Base-by-base conservation (phyloP, 2,888 invertebrate species). In the Chromoteleia sp. region DNA sequence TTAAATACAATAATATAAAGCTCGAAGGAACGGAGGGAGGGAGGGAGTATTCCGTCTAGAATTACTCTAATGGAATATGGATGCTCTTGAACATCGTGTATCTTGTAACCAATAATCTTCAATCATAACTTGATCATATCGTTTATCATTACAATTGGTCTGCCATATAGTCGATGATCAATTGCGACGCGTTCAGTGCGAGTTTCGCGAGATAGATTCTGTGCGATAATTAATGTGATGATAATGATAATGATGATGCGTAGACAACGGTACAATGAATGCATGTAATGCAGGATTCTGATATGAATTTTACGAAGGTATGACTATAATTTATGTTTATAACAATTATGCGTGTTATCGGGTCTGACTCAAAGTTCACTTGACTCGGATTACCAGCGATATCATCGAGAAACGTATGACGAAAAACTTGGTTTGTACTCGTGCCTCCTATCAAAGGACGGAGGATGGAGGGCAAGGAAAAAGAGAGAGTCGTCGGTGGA, bases 401-500 rank as follows among this genome's bases (percentile, higher is more conserved):
- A 65, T 65, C 41, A 52, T 54, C 29, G 29, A 39, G 10, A 12
- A 14, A 54, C 61, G 73, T 21, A 74, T 25, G 63, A 43, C 56
- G 17, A 43, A 67, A 58, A 79, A 61, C 52, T 54, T 33, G 45
- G 54, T 45, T 29, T 29, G 15, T 52, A 48, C 19, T 12, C 30
- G 61, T 14, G 8, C 33, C 29, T 21, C 15, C 58, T 71, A 78
- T 78, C 73, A 78, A 78, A 71, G 73, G 71, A 50, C 25, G 56
- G 43, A 58, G 67, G 10, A 73, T 33, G 43, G 83, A 84, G 85
- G 84, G 81, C 76, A 81, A 86, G 45, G 75, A 71, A 61, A 58
- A 61, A 70, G 65, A 73, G 70, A 79, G 81, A 67, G 43, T 61
- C 30, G 77, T 77, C 68, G 71, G 81, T 81, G 89, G 90, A 89